A percentile compares a stretch with the other conserved stretches of the same genome.
Evolutionary conservation across 2,888 invertebrate species (phyloP).

Genomic region (Polymixis lichenea): DNA sequence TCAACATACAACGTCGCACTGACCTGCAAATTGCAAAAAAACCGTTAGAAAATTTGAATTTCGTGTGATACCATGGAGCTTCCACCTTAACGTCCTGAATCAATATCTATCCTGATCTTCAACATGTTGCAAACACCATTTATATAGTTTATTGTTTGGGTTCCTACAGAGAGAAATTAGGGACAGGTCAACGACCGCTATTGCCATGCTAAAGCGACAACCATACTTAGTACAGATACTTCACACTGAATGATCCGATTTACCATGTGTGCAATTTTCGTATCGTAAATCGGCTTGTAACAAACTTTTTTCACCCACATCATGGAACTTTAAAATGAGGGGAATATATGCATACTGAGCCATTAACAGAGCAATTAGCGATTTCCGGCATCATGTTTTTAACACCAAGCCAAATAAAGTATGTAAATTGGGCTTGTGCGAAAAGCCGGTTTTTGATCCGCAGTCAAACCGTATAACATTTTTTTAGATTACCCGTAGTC

Average conservation of each 20-base stretch:
- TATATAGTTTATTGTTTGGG: too few species aligned
- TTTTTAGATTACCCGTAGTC: too few species aligned
- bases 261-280: not conserved
- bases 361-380: slow-evolving; percentile 23
- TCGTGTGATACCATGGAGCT: too few species aligned
- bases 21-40: too few species aligned
- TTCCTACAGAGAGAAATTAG: not conserved
- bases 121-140: too few species aligned
- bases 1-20: too few species aligned
- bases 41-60: too few species aligned
- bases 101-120: not conserved
- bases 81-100: too few species aligned
- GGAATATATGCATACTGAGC: not conserved
- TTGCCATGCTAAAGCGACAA: not conserved
- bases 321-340: not conserved
- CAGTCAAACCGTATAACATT: too few species aligned
- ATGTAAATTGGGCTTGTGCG: slow-evolving; percentile 13
- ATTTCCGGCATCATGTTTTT: slow-evolving; percentile 14
- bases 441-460: too few species aligned
- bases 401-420: slow-evolving; percentile 11
- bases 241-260: not conserved
- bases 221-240: not conserved
- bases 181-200: not conserved
- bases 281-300: not conserved
- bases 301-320: not conserved